Conservation (phyloP, 2,113 vertebrate species). For the Pica pica region DNA sequence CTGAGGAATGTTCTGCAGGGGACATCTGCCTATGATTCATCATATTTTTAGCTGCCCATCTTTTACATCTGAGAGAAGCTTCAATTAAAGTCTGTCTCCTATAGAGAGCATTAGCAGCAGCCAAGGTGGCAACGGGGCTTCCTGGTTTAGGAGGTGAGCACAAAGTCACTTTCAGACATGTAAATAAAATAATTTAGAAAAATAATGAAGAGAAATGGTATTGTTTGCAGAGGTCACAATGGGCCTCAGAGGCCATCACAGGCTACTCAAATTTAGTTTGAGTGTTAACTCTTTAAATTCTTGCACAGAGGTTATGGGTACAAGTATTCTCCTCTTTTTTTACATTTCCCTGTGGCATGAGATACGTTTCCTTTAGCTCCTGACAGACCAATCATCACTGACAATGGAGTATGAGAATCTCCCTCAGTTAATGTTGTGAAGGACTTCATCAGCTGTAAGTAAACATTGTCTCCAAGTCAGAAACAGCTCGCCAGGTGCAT, state of each 20-base stretch:
- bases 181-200: background rate
- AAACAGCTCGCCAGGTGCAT: background rate
- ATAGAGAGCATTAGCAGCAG: background rate
- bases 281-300: background rate
- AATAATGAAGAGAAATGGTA: background rate
- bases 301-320: background rate
- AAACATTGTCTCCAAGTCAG: background rate
- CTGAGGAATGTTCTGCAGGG: background rate
- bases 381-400: background rate
- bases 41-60: background rate
- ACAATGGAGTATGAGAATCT: background rate
- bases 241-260: background rate
- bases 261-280: background rate
- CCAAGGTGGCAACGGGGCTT: background rate
- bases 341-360: background rate
- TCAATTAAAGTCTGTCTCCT: background rate
- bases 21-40: background rate
- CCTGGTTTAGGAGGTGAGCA: background rate
- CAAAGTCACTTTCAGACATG: conserved; percentile 18
- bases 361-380: background rate
- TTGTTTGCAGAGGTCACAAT: background rate
- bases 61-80: background rate
- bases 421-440: background rate
- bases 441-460: background rate
- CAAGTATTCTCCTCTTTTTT: background rate